Conservation (phyloP, 2,888 invertebrate species). For the Sclerodermus sp. region DNA sequence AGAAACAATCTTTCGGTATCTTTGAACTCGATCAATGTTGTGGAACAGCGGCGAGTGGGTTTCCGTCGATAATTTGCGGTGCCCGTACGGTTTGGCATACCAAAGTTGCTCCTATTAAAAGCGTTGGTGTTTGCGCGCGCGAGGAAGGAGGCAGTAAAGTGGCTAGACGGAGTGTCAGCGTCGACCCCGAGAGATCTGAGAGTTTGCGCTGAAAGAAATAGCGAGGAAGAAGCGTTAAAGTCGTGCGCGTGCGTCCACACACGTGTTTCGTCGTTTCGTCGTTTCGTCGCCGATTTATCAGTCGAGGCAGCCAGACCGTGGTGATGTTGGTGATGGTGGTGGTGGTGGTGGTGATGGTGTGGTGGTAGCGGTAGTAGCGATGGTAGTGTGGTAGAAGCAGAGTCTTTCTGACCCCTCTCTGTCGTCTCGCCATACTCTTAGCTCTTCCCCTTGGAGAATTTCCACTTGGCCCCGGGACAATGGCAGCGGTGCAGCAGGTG, state of each 20-base stretch:
- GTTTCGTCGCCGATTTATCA: not conserved
- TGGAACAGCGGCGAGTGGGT: not conserved
- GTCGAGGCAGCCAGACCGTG: too few species aligned
- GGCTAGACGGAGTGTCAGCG: constrained; percentile 36
- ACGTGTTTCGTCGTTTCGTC: not conserved
- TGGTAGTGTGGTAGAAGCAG: too few species aligned
- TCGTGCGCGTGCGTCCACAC: not conserved
- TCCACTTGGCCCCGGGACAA: too few species aligned
- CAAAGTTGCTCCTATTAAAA: constrained; percentile 34
- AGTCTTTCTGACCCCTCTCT: too few species aligned
- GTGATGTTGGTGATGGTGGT: too few species aligned
- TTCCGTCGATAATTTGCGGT: not conserved
- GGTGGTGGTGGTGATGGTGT: too few species aligned
- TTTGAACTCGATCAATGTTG: too few species aligned
- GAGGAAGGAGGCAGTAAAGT: constrained; percentile 30
- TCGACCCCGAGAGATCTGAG: constrained; percentile 42
- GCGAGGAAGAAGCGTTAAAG: constrained; percentile 20
- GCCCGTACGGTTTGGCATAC: constrained; percentile 4
- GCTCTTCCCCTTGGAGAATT: too few species aligned
- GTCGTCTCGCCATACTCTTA: too few species aligned
- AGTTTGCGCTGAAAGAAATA: constrained; percentile 44
- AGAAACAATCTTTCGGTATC: too few species aligned
- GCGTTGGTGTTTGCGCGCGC: constrained; percentile 12
- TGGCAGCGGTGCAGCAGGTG: too few species aligned
- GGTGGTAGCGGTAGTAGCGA: too few species aligned